phyloP scores from a whole-genome alignment of 2,113 vertebrate species.

The Ptilonorhynchus violaceus region DNA sequence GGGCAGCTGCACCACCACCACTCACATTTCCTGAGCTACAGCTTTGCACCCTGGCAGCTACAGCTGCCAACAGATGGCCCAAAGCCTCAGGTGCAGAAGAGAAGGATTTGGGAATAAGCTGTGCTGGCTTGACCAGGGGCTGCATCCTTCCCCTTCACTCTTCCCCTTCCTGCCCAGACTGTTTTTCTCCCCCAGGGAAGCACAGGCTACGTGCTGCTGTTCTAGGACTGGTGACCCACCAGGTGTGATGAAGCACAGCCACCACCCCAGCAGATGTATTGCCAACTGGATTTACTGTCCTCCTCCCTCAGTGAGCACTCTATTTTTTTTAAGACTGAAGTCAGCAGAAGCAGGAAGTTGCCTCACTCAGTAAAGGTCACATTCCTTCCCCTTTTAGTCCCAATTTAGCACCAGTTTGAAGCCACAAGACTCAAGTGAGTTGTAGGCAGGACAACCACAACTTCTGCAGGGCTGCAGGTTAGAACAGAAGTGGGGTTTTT shows the following conservation, averaged over 20 bases:
- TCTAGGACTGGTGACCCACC: background rate
- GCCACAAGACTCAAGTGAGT: background rate
- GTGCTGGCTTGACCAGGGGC: background rate
- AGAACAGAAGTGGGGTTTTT: background rate
- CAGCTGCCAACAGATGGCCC: background rate
- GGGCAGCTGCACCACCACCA: accelerated
- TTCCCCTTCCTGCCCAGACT: constrained; percentile 32
- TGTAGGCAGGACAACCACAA: background rate
- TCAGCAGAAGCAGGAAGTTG: constrained; percentile 15
- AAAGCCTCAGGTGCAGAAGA: constrained; percentile 4
- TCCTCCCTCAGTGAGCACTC: background rate
- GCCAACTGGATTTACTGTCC: background rate
- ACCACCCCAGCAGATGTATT: background rate
- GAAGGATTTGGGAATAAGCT: background rate
- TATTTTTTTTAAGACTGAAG: background rate
- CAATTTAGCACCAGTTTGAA: constrained; percentile 44
- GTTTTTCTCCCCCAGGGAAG: background rate
- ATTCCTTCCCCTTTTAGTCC: constrained; percentile 26
- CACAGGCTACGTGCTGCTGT: background rate
- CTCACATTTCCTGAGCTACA: background rate
- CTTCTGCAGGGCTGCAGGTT: background rate
- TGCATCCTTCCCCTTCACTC: constrained; percentile 24
- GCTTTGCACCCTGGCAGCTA: background rate
- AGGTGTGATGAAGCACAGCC: background rate
- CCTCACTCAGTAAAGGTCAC: background rate